A percentile compares a stretch with the other conserved stretches of the same genome.
Conservation (phyloP, 2,797 vertebrate genomes). For the Pagetopsis macropterus region DNA sequence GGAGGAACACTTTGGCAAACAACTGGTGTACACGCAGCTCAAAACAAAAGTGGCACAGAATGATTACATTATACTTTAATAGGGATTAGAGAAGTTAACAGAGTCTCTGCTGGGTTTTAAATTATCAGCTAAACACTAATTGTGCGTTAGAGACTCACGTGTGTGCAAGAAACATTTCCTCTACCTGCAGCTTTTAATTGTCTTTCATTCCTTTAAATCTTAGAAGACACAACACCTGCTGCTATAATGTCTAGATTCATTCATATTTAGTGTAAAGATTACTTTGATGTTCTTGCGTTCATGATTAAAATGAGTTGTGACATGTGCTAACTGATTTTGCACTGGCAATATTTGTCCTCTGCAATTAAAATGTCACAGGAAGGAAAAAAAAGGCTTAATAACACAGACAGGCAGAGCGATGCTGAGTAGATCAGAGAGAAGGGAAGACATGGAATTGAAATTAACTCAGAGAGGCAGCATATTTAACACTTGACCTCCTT, state of each 20-base stretch:
- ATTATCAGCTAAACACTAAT: slow-evolving; percentile 12
- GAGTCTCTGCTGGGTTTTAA: slow-evolving; percentile 15
- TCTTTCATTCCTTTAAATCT: not conserved
- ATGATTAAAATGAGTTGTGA: slow-evolving; percentile 12
- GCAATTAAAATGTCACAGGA: slow-evolving; percentile 50
- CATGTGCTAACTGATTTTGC: slow-evolving; percentile 5
- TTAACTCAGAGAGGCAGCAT: slow-evolving; percentile 34
- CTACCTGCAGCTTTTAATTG: not conserved
- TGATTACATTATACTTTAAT: slow-evolving; percentile 28
- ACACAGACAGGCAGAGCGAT: not conserved
- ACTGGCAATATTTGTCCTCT: not conserved
- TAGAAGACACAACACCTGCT: not conserved
- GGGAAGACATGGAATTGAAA: slow-evolving; percentile 46
- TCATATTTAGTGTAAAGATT: not conserved
- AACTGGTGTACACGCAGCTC: not conserved
- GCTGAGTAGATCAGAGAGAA: slow-evolving; percentile 29
- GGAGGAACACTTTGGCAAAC: slow-evolving; percentile 18
- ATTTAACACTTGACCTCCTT: slow-evolving; percentile 63
- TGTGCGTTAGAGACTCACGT: not conserved
- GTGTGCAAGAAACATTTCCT: not conserved
- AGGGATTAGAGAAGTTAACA: slow-evolving; percentile 44
- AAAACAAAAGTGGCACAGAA: slow-evolving; percentile 8
- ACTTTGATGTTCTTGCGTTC: slow-evolving; percentile 1
- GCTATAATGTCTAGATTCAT: not conserved
- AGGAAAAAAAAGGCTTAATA: not conserved